Evolutionary conservation across 2,797 vertebrate species (phyloP).

Genomic region (Anolis apletophallus): DNA sequence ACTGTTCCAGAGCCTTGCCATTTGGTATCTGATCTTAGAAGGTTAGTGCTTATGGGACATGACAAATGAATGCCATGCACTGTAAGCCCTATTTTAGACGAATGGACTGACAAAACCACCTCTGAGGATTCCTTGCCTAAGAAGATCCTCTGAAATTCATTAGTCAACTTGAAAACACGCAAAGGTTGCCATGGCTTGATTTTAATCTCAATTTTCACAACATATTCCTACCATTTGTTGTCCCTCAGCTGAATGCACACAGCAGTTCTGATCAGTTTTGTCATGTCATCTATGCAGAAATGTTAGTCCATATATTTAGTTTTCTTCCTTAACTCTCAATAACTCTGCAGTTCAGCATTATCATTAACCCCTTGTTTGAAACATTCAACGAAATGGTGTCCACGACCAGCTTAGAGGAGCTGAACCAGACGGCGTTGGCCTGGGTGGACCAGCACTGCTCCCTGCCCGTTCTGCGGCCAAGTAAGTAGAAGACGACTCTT

Average conservation of each 20-base stretch:
- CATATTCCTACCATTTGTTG: not conserved
- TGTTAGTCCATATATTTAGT: not conserved
- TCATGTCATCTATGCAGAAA: no score
- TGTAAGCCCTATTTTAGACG: no score
- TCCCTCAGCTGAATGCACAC: not conserved
- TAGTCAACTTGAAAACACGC: no score
- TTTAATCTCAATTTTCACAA: not conserved
- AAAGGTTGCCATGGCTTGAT: no score
- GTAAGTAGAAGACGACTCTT: slow-evolving; percentile 80
- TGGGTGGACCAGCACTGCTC: slow-evolving; percentile 95
- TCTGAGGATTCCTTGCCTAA: no score
- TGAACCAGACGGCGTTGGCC: slow-evolving; percentile 86
- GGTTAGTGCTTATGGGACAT: no score
- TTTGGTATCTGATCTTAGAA: no score
- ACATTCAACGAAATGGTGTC: slow-evolving; percentile 93
- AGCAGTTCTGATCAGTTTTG: not conserved
- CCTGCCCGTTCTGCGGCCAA: slow-evolving; percentile 90
- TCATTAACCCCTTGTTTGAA: slow-evolving; percentile 96
- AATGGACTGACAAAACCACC: no score
- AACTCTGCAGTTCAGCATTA: slow-evolving; percentile 90
- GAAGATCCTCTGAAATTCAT: no score
- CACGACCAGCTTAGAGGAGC: slow-evolving; percentile 86
- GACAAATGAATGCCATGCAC: no score
- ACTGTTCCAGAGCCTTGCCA: no score
- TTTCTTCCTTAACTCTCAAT: slow-evolving; percentile 78